Evolutionary conservation across 2,797 vertebrate species (phyloP), one percentile per base, ranked within the genome.

Genomic region (Hydrophis major): DNA sequence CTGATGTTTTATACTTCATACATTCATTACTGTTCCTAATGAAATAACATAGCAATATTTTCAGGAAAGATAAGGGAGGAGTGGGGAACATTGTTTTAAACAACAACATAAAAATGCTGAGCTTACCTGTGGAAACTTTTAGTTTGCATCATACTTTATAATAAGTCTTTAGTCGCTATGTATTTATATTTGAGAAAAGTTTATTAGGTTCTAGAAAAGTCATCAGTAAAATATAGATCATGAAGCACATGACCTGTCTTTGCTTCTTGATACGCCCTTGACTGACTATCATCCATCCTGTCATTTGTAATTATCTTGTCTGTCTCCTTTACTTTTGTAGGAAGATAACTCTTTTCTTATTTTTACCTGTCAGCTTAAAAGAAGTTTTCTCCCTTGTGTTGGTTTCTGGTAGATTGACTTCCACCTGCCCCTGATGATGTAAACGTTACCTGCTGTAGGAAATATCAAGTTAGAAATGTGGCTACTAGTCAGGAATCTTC

Each of bases 221-320:
- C 74, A 74, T 61, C 55, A 91, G 28, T 42, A 11, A 42, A 83
- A 22, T 89, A 63, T 93, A 56, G 42, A 89, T 94, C 89, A 87
- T 20, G 32, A 63, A 63, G 12, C 88, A 92, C 60, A 87, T 92
- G 91, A n/a, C 47, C 83, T 91, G 42, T 61, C 90, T 92, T 90
- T 88, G n/a, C 66, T 88, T 66, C 50, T 78, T 78, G 47, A 83
- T 83, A 88, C 88, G 86, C 57, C 57, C 50, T 94, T 90, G 89
- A 90, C 88, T 90, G 92, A 28, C 37, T 95, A 18, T 28, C n/a
- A 0, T 87, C 42, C 88, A 66, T 50, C 90, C 61, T 91, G 37
- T 50, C 5, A 53, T n/a, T 47, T 59, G n/a, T 69, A 92, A 37
- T 50, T 90, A 42, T 22, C 2, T 3, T 87, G 55, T 92, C 90